phyloP scores from a whole-genome alignment of 2,888 invertebrate species.

The Leuctra nigra region DNA sequence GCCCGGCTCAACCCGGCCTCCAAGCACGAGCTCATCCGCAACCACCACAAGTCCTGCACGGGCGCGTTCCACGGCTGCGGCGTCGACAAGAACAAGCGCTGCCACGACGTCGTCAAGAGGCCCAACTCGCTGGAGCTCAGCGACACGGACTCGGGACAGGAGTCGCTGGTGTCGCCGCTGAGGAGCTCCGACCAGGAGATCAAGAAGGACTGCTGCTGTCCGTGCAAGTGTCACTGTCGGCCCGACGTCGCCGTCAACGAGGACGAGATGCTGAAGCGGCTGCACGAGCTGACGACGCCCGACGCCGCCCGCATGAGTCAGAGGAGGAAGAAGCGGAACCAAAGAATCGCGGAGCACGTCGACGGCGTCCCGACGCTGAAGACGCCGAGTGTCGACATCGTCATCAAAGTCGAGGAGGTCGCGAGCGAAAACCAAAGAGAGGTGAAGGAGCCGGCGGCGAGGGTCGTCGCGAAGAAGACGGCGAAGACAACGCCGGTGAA shows the following conservation, averaged over 20 bases:
- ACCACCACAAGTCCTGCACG: constrained; percentile 64
- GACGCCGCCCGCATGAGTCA: constrained; percentile 9
- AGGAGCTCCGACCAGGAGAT: constrained; percentile 37
- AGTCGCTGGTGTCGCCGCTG: constrained; percentile 24
- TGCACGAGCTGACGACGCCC: background rate
- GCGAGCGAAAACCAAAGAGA: background rate
- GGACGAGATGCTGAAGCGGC: background rate
- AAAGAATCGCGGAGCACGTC: constrained; percentile 25
- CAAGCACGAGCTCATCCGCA: constrained; percentile 16
- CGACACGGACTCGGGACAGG: constrained; percentile 28
- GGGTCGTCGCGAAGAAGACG: background rate
- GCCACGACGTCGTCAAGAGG: constrained; percentile 1
- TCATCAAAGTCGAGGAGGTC: background rate
- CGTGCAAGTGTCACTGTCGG: background rate
- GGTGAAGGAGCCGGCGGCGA: background rate
- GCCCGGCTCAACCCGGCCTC: constrained; percentile 6
- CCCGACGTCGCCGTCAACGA: background rate
- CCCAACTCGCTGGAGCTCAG: constrained; percentile 13
- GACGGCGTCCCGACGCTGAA: background rate
- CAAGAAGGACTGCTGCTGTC: constrained; percentile 33
- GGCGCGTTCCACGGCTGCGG: constrained; percentile 73
- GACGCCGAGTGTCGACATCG: background rate
- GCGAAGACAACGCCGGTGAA: background rate
- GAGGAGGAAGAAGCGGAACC: constrained; percentile 22
- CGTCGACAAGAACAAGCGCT: constrained; percentile 43